phyloP scores from a whole-genome alignment of 2,888 invertebrate genomes.

The Trypoxylon attenuatum region DNA sequence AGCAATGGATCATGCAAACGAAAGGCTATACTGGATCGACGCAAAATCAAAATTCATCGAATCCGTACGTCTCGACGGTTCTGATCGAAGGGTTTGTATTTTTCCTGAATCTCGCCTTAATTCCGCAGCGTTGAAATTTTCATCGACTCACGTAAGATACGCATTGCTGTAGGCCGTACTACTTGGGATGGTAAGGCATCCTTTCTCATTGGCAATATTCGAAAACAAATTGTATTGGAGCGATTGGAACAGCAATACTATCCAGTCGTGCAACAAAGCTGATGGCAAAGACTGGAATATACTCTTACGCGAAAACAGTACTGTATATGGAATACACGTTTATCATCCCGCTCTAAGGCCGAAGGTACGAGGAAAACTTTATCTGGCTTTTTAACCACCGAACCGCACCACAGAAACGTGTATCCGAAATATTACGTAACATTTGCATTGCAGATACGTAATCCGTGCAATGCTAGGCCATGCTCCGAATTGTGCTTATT shows the following conservation, averaged over 20 bases:
- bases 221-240: constrained; percentile 94
- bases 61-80: constrained; percentile 80
- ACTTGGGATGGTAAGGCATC: constrained; percentile 83
- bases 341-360: constrained; percentile 83
- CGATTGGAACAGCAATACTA: constrained; percentile 86
- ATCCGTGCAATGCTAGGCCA: constrained; percentile 80
- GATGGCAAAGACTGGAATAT: constrained; percentile 80
- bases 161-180: constrained; percentile 72
- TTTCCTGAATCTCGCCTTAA: too few relatives aligned
- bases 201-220: constrained; percentile 90
- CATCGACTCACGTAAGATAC: too few relatives aligned
- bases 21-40: constrained; percentile 93
- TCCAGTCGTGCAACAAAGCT: constrained; percentile 87
- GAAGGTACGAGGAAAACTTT: constrained; percentile 48
- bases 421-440: not conserved
- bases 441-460: constrained; percentile 55
- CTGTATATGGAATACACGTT: constrained; percentile 82
- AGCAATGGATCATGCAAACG: constrained; percentile 86
- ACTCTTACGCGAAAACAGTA: constrained; percentile 76
- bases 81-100: constrained; percentile 78
- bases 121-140: too few relatives aligned
- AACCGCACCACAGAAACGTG: not conserved
- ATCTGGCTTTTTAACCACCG: not conserved
- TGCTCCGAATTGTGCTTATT: constrained; percentile 89
- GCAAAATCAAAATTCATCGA: constrained; percentile 82